A percentile compares a stretch with the other conserved stretches of the same genome.
These are phyloP conservation scores for Neria commutata DNA, from an alignment of 2,888 invertebrate genomes.

Conservation along the genomic window DNA sequence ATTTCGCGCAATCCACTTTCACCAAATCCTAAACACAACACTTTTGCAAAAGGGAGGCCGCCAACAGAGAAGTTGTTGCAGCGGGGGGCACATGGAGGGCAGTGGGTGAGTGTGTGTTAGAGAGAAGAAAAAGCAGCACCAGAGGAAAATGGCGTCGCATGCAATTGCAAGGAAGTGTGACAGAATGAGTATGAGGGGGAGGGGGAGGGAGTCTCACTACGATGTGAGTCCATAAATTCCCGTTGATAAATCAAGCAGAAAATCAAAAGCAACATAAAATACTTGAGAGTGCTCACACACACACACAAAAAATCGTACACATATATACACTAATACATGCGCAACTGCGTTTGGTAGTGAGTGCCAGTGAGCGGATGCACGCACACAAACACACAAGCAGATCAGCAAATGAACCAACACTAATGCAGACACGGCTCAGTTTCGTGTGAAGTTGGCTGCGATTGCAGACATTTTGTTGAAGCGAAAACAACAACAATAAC, in stretches of 20 bases:
- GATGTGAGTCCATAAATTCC: conserved; percentile 37
- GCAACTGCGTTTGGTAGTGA: conserved; percentile 12
- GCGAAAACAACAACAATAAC: too few relatives aligned
- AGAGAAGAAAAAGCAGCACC: too few relatives aligned
- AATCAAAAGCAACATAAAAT: conserved; percentile 39
- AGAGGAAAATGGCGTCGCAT: too few relatives aligned
- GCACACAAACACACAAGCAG: background rate
- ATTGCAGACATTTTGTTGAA: background rate
- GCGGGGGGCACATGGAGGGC: too few relatives aligned
- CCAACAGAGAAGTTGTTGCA: too few relatives aligned
- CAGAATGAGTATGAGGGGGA: background rate
- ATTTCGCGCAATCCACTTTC: too few relatives aligned
- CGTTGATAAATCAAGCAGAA: conserved; percentile 52
- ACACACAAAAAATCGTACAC: background rate
- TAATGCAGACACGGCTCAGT: conserved; percentile 30
- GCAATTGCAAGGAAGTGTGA: background rate
- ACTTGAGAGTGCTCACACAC: conserved; percentile 4
- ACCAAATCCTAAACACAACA: too few relatives aligned
- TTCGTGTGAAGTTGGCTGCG: background rate
- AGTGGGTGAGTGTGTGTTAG: too few relatives aligned
- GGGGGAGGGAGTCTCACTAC: background rate
- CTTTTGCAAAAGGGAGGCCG: too few relatives aligned
- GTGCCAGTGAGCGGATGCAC: conserved; percentile 7
- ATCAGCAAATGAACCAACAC: background rate
- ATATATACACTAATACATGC: conserved; percentile 22